Base-by-base conservation (phyloP, 2,888 invertebrate species). In the Drosophila emarginata region DNA sequence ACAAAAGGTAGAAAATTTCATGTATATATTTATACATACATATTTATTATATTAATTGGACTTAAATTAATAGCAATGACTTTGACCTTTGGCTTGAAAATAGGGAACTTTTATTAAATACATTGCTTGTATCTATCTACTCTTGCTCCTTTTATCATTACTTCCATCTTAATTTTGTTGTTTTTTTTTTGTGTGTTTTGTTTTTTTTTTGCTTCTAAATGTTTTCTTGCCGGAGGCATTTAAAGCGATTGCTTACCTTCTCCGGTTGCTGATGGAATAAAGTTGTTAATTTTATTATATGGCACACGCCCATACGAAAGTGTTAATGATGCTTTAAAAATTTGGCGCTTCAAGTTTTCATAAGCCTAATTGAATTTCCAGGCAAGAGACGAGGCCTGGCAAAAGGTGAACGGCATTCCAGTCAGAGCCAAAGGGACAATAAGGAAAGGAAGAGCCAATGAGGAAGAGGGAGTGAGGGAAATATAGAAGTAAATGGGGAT, bases 281-380 rank as follows among this genome's bases (percentile, higher is more conserved):
- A 78, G 73, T 76, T 80, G 80, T 62, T 80, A 80, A 80, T 78
- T 79, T 80, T 73, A 78, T 79, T 79, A 80, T 62, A 67, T 53
- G 66, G 60, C 60, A 5, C 21, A 51, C 26, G 61, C 39, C 45
- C 50, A 58, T 60, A 45, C 61, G 73, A 78, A 78, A 78, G 80
- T 78, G 78, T 78, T 78, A 80, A 78, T 78, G 76, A 69, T 71
- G 76, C 74, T 74, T 80, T 78, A 78, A 78, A 78, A 76, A 76
- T 45, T 74, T 72, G 72, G 59, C 58, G 68, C 80, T 74, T 76
- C 71, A 76, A 75, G 74, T 74, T 77, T 75, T 76, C 76, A 74
- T 80, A 69, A 80, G 78, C 80, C 74, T 80, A 80, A 80, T 78
- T 78, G 80, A 79, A 77, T 78, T 79, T 45, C 45, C 45, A 65